Base-by-base conservation (phyloP, 2,797 vertebrate genomes). In the Melanotaenia maccullochi region DNA sequence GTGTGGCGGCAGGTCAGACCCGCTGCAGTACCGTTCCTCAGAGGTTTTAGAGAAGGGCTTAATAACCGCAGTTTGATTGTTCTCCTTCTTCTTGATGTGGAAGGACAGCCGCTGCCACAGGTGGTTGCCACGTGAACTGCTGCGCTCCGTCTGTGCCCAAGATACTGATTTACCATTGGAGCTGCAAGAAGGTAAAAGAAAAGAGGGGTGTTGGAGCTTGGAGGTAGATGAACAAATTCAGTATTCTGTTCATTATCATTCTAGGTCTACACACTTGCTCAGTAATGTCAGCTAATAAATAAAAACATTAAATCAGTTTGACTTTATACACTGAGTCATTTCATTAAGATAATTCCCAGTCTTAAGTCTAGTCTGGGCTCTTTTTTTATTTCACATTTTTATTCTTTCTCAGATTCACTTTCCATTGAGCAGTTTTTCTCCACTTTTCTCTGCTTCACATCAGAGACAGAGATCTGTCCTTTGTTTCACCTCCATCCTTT, bases 151-250 rank as follows among this genome's bases (percentile, higher is more conserved):
- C 91, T 97, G 97, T 9, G 97, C 98, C 98, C 98, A 99, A 1
- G 97, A 97, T 72, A 99, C 97, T 0, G 97, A 98, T 91, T 99
- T 99, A 16, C 97, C 98, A 0, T 99, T 99, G 57, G 97, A 99
- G 91, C 98, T 99, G 92, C 25, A 59, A 20, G 51, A 40, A 32
- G 54, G 30, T 59, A 63, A 60, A 28, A 42, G 18, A 82, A 22
- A 42, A n/a, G 58, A 42, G 5, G 8, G 8, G 47, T 73, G 65
- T 57, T 60, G 65, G 35, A 24, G 14, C 22, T n/a, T 6, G 1
- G 9, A 73, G 20, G 20, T 49, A 47, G 33, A 68, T n/a, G 28
- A 40, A 22, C 3, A 69, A 0, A 63, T 52, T 62, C 25, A 66
- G 22, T 42, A 42, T 49, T 60, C 20, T 71, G 44, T 52, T 58